These are phyloP conservation scores for Netelia virgata DNA, from an alignment of 2,888 invertebrate genomes.

Conservation along the genomic window DNA sequence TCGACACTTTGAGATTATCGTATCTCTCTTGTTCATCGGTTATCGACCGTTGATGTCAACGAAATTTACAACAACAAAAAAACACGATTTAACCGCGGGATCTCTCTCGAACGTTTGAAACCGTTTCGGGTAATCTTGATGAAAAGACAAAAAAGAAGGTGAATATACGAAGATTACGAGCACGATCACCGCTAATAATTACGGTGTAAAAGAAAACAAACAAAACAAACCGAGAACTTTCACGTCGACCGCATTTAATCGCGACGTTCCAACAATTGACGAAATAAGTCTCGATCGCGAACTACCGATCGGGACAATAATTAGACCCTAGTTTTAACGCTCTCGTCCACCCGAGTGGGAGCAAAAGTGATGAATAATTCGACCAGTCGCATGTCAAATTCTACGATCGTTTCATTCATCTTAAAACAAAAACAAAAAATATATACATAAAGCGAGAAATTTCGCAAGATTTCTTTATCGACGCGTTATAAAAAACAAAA, in stretches of 20 bases:
- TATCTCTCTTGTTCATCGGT: not conserved
- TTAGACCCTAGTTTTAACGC: constrained; percentile 2
- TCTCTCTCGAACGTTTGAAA: constrained; percentile 39
- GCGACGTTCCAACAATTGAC: not conserved
- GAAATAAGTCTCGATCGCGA: constrained; percentile 30
- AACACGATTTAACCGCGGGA: constrained; percentile 18
- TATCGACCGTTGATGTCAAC: not conserved
- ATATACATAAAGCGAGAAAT: no score
- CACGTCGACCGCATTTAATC: not conserved
- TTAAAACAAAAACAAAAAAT: no score
- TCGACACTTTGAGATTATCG: not conserved
- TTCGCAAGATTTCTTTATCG: not conserved
- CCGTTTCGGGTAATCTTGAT: constrained; percentile 31
- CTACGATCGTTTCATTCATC: not conserved
- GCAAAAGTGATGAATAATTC: not conserved
- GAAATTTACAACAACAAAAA: not conserved
- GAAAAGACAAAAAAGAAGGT: constrained; percentile 1
- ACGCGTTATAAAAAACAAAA: constrained; percentile 14
- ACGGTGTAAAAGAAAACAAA: not conserved
- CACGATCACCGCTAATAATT: not conserved
- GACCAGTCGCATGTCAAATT: not conserved
- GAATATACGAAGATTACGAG: not conserved
- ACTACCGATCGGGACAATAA: constrained; percentile 21
- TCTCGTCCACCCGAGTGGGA: not conserved
- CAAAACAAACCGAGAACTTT: not conserved